Conservation (phyloP, 2,113 vertebrate genomes). For the Siniperca knerii region DNA sequence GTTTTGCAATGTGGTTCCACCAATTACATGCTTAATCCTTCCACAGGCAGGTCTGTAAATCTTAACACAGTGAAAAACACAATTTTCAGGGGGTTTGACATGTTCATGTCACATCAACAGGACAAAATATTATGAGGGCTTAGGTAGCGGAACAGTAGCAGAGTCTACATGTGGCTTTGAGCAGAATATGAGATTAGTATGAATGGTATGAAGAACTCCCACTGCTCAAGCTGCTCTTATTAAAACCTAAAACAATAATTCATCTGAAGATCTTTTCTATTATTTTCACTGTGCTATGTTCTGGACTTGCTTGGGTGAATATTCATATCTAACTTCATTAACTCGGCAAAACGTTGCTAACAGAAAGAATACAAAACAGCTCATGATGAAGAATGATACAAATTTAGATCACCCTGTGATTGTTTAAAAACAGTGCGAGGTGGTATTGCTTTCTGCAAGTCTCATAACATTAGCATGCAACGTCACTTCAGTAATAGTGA, state of each 20-base stretch:
- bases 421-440: constrained; percentile 22
- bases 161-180: background rate
- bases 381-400: constrained; percentile 33
- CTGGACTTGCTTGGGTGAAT: constrained; percentile 37
- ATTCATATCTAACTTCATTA: constrained; percentile 43
- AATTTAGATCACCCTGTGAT: constrained; percentile 44
- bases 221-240: background rate
- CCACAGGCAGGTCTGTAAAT: constrained; percentile 44
- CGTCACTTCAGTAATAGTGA: constrained; percentile 31
- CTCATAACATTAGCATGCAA: constrained; percentile 27
- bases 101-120: constrained; percentile 12
- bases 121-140: background rate
- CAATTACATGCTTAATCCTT: constrained; percentile 69
- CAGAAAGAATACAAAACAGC: constrained; percentile 33
- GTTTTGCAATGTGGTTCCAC: constrained; percentile 49
- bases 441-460: constrained; percentile 2
- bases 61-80: background rate
- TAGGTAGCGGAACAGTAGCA: constrained; percentile 12
- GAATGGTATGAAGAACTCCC: background rate
- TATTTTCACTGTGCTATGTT: background rate
- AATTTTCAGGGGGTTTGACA: background rate
- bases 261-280: background rate
- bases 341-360: constrained; percentile 48
- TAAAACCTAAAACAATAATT: constrained; percentile 22
- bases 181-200: background rate